Base-by-base conservation (phyloP, 2,888 invertebrate genomes). In the Drosophila rellima region DNA sequence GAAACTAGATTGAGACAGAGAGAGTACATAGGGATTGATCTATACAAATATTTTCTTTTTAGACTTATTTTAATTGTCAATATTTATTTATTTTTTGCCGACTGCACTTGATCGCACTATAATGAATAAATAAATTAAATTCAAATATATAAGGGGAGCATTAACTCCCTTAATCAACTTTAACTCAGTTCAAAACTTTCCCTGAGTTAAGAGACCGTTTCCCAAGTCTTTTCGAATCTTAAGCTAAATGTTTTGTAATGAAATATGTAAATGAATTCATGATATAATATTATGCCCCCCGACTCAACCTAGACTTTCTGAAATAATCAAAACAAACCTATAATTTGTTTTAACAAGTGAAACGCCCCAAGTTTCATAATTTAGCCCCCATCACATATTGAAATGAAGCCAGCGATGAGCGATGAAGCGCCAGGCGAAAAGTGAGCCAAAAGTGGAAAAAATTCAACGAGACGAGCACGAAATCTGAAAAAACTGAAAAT, bases 331-430 rank as follows among this genome's bases (percentile, higher is more conserved):
- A 82, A 82, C 83, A 83, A 87, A 74, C 84, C 85, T 87, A 89
- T 84, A 87, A 85, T 85, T 85, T 85, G 75, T 74, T 75, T 87
- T 87, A 89, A 87, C 89, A 85, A 85, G 85, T 89, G 75, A 87
- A 85, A 82, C 86, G 84, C 84, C 88, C 74, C 71, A 59, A 69
- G 85, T 80, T 84, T 78, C 81, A 74, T 82, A 86, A 82, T 80
- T 80, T 65, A 62, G 42, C 69, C 54, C 50, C 8, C 26, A 31
- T 51, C 52, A 52, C 35, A 64, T 70, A 70, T 76, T 76, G 63
- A 81, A 84, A 65, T 69, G 59, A 73, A 73, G 64, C 59, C 50
- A 59, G 59, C 54, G 44, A 64, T n/a, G n/a, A n/a, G n/a, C n/a
- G n/a, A n/a, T n/a, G 62, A 66, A 67, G 78, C 74, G 82, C 84